Base-by-base conservation (phyloP, 2,113 vertebrate species). In the Ophiodon elongatus region DNA sequence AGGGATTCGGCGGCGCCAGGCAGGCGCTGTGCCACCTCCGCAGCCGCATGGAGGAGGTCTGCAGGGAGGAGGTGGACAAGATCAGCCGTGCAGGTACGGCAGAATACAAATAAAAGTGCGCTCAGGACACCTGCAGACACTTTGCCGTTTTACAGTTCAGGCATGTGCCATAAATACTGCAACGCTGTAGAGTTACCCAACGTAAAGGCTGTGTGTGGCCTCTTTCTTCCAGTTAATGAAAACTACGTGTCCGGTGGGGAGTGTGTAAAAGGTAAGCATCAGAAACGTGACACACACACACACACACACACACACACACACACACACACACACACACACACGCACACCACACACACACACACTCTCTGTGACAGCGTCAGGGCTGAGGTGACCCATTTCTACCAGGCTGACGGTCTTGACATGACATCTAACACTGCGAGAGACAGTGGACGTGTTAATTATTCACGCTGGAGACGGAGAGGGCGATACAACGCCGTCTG, bases 11-110 rank as follows among this genome's bases (percentile, higher is more conserved):
- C 11, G 79, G 88, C 1, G 88, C 91, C 50, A 73, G 90, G 37
- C 79, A 75, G 41, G 88, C 82, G 1, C 87, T 95, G 76, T 81
- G 87, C 11, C 90, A 85, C 71, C 76, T 95, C 41, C 90, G 93
- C 72, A 87, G 89, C 70, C 89, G 82, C 19, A 70, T 94, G 75
- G 93, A 95, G 81, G 93, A 95, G 33, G 79, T 92, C 56, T 95
- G 93, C 84, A 43, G 88, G 60, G 94, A 95, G 90, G 92, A 94
- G 66, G 80, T 92, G 59, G 90, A 94, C 76, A 91, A 90, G 33
- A 91, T 95, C 79, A 89, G 74, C 70, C 83, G 77, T 0, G 70
- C 87, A 78, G 92, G 94, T 94, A 84, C 41, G 13, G 8, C 45
- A 29, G 27, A 57, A 33, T n/a, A 60, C 72, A 14, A 15, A 19